phyloP scores from a whole-genome alignment of 2,797 vertebrate genomes.

The Sebastes cheni region DNA sequence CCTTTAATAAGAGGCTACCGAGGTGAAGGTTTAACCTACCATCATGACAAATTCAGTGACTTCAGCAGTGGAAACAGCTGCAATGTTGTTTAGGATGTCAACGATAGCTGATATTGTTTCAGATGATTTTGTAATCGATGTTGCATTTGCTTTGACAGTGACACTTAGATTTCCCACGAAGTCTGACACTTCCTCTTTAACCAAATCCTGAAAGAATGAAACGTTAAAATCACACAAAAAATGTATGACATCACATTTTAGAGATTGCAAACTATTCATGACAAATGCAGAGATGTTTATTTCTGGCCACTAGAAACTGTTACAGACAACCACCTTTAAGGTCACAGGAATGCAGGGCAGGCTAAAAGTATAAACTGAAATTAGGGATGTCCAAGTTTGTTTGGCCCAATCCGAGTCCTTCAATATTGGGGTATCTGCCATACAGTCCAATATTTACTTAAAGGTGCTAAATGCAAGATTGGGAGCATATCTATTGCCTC shows the following conservation, averaged over 20 bases:
- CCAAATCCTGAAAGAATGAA: slow-evolving; percentile 54
- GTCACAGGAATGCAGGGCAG: not conserved
- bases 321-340: not conserved
- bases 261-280: not conserved
- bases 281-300: not conserved
- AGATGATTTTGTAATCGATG: slow-evolving; percentile 56
- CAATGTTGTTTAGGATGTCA: slow-evolving; percentile 78
- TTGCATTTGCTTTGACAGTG: not conserved
- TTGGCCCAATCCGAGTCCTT: not conserved
- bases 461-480: too few species aligned
- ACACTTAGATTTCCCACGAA: slow-evolving; percentile 62
- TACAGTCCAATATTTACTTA: too few species aligned
- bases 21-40: slow-evolving; percentile 49
- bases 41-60: slow-evolving; percentile 29
- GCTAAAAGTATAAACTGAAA: not conserved
- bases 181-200: not conserved
- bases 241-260: not conserved
- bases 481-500: too few species aligned
- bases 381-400: not conserved
- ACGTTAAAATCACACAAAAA: not conserved
- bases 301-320: not conserved
- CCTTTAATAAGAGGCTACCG: not conserved
- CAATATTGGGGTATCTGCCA: not conserved
- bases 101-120: slow-evolving; percentile 79
- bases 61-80: slow-evolving; percentile 28